Evolutionary conservation across 2,113 vertebrate species (phyloP).

Genomic region (Actenoides lindsayi): DNA sequence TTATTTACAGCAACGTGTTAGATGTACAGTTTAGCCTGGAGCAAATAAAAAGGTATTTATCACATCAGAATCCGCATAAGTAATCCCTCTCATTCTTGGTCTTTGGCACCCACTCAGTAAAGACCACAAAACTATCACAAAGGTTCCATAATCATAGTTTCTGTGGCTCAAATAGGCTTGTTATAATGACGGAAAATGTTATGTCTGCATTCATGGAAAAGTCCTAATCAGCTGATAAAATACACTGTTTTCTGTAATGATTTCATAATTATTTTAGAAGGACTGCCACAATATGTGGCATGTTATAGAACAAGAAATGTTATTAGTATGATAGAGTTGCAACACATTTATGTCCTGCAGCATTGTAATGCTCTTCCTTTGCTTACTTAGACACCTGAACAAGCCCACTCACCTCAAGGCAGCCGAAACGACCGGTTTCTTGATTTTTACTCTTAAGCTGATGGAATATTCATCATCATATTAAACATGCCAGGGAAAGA

Average conservation of each 20-base stretch:
- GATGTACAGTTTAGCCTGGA: conserved; percentile 38
- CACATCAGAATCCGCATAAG: neutral
- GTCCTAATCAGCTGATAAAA: neutral
- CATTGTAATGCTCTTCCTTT: neutral
- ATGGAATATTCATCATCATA: neutral
- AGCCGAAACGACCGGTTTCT: neutral
- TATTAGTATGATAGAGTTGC: neutral
- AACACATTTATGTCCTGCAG: neutral
- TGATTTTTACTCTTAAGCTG: neutral
- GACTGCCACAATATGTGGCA: neutral
- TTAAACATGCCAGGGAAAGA: neutral
- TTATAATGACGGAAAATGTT: neutral
- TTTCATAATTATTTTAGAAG: neutral
- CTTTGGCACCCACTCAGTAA: neutral
- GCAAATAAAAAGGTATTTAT: conserved; percentile 54
- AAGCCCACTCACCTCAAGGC: neutral
- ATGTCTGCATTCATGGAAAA: conserved; percentile 6
- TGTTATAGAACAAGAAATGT: neutral
- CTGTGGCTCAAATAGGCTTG: neutral
- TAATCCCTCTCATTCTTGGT: neutral
- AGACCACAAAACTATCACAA: conserved; percentile 25
- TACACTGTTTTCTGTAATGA: neutral
- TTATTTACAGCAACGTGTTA: conserved; percentile 44
- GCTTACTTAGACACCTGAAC: neutral
- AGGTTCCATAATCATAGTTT: neutral